Base-by-base conservation (phyloP, 2,113 vertebrate species). In the Arvicanthis niloticus region DNA sequence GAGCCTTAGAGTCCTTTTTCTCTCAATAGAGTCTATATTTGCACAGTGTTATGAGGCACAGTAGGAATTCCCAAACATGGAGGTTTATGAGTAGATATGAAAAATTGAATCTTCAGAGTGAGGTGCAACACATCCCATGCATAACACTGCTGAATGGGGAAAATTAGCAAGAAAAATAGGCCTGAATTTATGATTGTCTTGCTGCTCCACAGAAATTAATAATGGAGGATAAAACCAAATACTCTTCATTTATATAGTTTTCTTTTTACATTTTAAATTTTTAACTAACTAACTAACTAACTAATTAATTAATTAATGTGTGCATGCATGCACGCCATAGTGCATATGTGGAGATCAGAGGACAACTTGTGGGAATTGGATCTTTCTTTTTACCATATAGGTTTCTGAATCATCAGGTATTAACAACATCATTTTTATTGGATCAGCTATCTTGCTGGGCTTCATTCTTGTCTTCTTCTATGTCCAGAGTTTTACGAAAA, bases 401-500 rank as follows among this genome's bases (percentile, higher is more conserved):
- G 17, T 24, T 22, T 34, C 8, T 3, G 1, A 60, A 15, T 2
- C 19, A 40, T 16, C 22, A 29, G 24, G 56, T 6, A 42, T 17
- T 17, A 13, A 15, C 13, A n/a, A 26, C 37, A 2, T 24, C 22
- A 40, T 4, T n/a, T 42, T 62, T 62, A 42, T 2, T 5, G n/a
- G 81, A 29, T 17, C 15, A 84, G 29, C 40, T 45, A 11, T 65
- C 82, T 48, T 48, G 58, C 60, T 85, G n/a, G 24, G 4, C 58
- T 67, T 34, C 19, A 31, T 84, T 76, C 88, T 92, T 93, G 29
- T 93, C n/a, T 67, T 95, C 95, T 93, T 42, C 34, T 91, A 22
- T 45, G 81, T 45, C 91, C 48, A 94, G 16, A 90, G 70, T 62
- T 91, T 91, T 68, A 94, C 22, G 82, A 68, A 75, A 93, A 80